Conservation (phyloP, 2,113 vertebrate genomes). For the Athene cunicularia region DNA sequence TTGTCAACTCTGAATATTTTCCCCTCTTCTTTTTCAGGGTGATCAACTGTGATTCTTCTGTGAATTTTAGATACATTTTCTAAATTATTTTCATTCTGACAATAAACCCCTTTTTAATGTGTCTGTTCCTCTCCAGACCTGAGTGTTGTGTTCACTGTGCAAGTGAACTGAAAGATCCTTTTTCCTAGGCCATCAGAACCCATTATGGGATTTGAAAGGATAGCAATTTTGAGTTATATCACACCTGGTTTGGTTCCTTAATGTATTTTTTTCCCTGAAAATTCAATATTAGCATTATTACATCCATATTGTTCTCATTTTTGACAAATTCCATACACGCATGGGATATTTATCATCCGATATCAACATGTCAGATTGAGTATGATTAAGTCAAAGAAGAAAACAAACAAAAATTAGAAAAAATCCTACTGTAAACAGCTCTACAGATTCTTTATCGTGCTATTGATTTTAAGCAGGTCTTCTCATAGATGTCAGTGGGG, state of each 20-base stretch:
- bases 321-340: not conserved
- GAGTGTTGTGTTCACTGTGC: not conserved
- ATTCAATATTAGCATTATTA: not conserved
- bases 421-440: not conserved
- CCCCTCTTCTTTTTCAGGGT: not conserved
- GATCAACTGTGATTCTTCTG: not conserved
- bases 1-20: not conserved
- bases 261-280: not conserved
- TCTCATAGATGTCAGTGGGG: not conserved
- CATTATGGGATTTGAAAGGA: not conserved
- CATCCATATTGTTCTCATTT: not conserved
- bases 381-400: slow-evolving; percentile 7
- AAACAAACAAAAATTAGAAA: not conserved
- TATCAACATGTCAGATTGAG: not conserved
- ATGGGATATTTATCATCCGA: not conserved
- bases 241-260: not conserved
- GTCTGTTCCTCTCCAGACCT: not conserved
- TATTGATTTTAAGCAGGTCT: not conserved
- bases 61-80: not conserved
- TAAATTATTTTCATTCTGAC: not conserved
- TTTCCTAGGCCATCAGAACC: not conserved
- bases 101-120: not conserved
- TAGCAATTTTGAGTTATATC: not conserved
- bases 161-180: not conserved
- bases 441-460: not conserved